Evolutionary conservation across 2,113 vertebrate species (phyloP).

Genomic region (Pleuronectes platessa): DNA sequence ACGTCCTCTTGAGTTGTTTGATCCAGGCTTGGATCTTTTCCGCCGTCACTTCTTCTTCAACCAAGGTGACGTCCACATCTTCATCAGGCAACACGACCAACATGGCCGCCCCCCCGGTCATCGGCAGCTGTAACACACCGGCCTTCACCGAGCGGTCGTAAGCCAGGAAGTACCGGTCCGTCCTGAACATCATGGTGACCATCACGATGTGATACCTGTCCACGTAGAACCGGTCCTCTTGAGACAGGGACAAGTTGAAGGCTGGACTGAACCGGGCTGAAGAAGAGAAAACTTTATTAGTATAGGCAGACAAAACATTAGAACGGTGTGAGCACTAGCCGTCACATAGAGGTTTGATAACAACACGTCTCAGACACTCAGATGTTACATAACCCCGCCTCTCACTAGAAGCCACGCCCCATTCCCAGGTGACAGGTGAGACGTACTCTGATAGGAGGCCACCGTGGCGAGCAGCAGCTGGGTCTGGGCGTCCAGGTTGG

Average conservation of each 20-base stretch:
- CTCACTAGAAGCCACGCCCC: no score
- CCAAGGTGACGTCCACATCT: conserved; percentile 79
- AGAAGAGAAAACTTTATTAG: conserved; percentile 6
- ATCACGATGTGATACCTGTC: conserved; percentile 84
- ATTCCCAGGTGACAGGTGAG: neutral
- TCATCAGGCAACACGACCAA: conserved; percentile 86
- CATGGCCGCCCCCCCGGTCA: conserved; percentile 86
- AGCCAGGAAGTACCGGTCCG: conserved; percentile 83
- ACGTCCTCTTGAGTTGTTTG: conserved; percentile 84
- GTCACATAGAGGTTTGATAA: no score
- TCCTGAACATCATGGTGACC: conserved; percentile 91
- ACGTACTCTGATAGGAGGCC: conserved; percentile 83
- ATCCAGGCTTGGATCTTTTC: conserved; percentile 88
- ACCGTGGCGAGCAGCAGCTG: conserved; percentile 85
- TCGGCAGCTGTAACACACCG: conserved; percentile 87
- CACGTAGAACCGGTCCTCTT: conserved; percentile 86
- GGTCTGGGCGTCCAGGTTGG: conserved; percentile 76
- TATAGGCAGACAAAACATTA: neutral
- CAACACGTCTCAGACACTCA: no score
- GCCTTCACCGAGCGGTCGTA: conserved; percentile 85
- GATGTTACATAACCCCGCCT: neutral
- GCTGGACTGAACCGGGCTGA: conserved; percentile 85
- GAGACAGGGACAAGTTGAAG: conserved; percentile 84
- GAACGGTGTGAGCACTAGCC: no score
- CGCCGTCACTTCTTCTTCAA: conserved; percentile 86